Evolutionary conservation across 2,113 vertebrate species (phyloP), one percentile per base, ranked within the genome.

Genomic region (Myiozetetes cayanensis): DNA sequence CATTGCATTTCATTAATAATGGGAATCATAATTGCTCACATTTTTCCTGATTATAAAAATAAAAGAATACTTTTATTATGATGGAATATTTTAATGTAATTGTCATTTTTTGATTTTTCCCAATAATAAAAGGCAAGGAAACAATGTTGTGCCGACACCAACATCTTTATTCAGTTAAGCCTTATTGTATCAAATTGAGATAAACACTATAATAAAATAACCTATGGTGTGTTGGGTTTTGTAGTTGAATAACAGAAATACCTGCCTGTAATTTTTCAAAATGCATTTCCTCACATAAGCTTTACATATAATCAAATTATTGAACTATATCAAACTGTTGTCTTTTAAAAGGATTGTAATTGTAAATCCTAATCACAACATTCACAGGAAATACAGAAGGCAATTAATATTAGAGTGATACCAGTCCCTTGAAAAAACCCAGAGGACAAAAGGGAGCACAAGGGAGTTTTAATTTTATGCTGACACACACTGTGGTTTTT

Each of bases 391-490:
- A 93, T 59, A 80, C 4, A 73, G 59, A 85, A 83, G 9, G 31
- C 24, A 83, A 87, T 91, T 91, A 70, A 71, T 93, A 85, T 49
- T 74, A 76, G 62, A 93, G 73, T 65, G 30, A 76, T 77, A 83
- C 11, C 7, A 59, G 41, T 50, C 25, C 62, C 41, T 87, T 79
- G 31, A 58, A 89, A 94, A 96, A 83, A 10, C 35, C 58, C 83
- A 58, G 63, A 75, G 89, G 74, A 87, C 53, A 85, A 80, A 76
- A 87, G 25, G 16, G 50, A 88, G 33, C 23, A 63, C 59, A 91
- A 71, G 73, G 90, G 88, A 88, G 2, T 8, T 95, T 66, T 62
- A 83, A 89, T 85, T 74, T 94, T 85, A 80, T 96, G 63, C 63
- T 86, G 23, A 23, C 47, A 27, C 43, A 94, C 55, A 66, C 6